Evolutionary conservation across 2,113 vertebrate species (phyloP).

Genomic region (Crotalus viridis): DNA sequence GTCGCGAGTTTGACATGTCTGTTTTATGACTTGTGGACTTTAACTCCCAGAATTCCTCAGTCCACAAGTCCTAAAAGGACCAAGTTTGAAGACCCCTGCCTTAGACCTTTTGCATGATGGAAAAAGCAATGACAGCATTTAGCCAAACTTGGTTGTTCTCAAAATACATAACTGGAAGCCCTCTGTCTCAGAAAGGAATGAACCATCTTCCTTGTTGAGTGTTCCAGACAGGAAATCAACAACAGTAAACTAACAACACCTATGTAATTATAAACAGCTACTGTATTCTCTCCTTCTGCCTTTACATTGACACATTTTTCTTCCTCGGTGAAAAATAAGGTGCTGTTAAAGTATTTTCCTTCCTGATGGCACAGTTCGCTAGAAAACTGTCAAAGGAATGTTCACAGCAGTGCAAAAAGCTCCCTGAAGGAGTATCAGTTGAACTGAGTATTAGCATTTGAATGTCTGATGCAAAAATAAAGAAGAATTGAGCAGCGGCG

Average conservation of each 20-base stretch:
- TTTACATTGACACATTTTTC: conserved; percentile 42
- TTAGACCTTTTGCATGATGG: not conserved
- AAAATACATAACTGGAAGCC: not conserved
- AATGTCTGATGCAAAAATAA: not conserved
- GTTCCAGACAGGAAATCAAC: not conserved
- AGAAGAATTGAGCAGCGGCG: not conserved
- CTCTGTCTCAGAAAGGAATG: not conserved
- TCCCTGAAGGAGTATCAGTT: too few species aligned
- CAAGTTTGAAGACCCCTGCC: too few species aligned
- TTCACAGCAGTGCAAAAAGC: too few species aligned
- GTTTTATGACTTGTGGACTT: too few species aligned
- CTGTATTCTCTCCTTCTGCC: not conserved
- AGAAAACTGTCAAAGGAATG: conserved; percentile 40
- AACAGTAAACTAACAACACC: not conserved
- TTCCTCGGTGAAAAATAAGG: conserved; percentile 40
- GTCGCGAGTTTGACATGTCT: too few species aligned
- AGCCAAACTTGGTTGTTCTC: not conserved
- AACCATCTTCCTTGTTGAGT: not conserved
- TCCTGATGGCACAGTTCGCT: not conserved
- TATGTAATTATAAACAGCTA: not conserved
- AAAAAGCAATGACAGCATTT: not conserved
- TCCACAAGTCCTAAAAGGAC: too few species aligned
- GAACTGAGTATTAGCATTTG: not conserved
- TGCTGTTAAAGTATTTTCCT: conserved; percentile 38
- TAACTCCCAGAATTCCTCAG: too few species aligned